phyloP scores from a whole-genome alignment of 2,113 vertebrate species.

The Merops nubicus region DNA sequence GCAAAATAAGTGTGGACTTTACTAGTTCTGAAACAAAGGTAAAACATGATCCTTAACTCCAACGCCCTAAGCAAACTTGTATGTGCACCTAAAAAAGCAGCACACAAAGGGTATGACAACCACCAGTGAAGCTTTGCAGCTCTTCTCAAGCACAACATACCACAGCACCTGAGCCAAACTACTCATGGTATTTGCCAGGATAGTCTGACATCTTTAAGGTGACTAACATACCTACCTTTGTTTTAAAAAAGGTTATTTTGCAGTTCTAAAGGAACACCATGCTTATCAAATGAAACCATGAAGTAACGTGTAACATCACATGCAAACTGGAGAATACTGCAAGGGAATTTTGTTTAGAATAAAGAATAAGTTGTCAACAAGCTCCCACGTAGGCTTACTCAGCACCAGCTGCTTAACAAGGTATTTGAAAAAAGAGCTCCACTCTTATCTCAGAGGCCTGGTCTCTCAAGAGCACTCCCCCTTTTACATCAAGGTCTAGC shows the following conservation, averaged over 20 bases:
- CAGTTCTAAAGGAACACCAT: not conserved
- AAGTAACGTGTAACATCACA: slow-evolving; percentile 11
- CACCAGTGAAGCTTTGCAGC: not conserved
- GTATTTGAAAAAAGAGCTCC: not conserved
- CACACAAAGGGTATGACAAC: not conserved
- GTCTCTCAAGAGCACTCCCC: not conserved
- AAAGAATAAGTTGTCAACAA: slow-evolving; percentile 34
- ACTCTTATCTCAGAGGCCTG: not conserved
- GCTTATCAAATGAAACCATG: slow-evolving; percentile 4
- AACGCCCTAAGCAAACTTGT: not conserved
- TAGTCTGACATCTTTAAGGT: not conserved
- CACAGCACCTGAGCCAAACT: not conserved
- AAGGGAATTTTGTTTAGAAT: slow-evolving; percentile 46
- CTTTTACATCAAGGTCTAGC: not conserved
- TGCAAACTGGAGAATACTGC: not conserved
- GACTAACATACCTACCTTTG: not conserved
- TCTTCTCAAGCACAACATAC: not conserved
- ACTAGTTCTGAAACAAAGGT: not conserved
- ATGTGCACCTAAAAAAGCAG: not conserved
- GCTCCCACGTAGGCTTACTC: slow-evolving; percentile 61
- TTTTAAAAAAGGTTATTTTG: not conserved
- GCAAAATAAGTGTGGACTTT: not conserved
- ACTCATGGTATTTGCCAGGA: not conserved
- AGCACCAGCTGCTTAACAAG: slow-evolving; percentile 52
- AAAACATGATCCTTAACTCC: not conserved